A percentile compares a stretch with the other conserved stretches of the same genome.
Conservation (phyloP, 2,888 invertebrate genomes). For the Arenicola marina region DNA sequence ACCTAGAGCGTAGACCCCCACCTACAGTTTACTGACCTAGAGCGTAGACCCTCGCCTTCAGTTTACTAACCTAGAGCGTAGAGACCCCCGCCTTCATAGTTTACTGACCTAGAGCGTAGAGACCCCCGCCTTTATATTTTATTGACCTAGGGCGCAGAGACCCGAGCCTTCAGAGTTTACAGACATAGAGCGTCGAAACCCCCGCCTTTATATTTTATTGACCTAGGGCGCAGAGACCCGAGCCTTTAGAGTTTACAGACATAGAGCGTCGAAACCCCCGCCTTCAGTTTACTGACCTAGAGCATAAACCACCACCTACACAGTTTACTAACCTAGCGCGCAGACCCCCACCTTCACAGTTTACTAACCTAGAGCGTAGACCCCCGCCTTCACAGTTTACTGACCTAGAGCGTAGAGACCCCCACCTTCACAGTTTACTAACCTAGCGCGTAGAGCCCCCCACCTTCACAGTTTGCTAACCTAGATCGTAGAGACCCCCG, state of each 20-base stretch:
- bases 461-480: conserved; percentile 65
- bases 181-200: conserved; percentile 77
- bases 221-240: no score
- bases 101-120: conserved; percentile 71
- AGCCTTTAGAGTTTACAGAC: no score
- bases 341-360: no score
- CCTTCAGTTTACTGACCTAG: conserved; percentile 67
- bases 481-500: conserved; percentile 80
- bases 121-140: no score
- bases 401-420: conserved; percentile 72
- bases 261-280: conserved; percentile 78
- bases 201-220: conserved; percentile 65
- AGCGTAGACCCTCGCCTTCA: conserved; percentile 73
- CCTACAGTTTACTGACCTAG: conserved; percentile 68
- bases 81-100: conserved; percentile 66
- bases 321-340: conserved; percentile 67
- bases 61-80: conserved; percentile 78
- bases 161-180: conserved; percentile 66
- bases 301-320: conserved; percentile 73
- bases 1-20: no score
- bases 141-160: conserved; percentile 76
- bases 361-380: conserved; percentile 75
- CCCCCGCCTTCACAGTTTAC: conserved; percentile 66
- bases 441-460: conserved; percentile 77
- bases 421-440: no score